Percentiles rank a stretch among this genome's conserved stretches.
Evolutionary conservation across 1,140 invertebrate species (phyloP).

Genomic region (Oscheius sp.): DNA sequence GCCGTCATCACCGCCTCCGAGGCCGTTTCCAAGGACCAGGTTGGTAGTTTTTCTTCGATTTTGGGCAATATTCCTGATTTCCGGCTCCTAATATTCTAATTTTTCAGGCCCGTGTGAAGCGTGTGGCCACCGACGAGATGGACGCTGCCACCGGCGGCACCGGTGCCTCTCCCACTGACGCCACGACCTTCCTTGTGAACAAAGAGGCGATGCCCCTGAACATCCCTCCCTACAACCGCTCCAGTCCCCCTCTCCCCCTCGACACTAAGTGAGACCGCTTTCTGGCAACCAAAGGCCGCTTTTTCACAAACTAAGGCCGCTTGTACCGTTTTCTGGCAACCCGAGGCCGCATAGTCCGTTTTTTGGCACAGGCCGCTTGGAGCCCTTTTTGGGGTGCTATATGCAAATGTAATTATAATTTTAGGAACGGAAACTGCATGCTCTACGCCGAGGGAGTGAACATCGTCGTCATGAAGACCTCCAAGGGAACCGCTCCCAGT

Average conservation of each 20-base stretch:
- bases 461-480: constrained; percentile 2
- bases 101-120: constrained; percentile 7
- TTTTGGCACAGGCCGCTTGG: too few species aligned
- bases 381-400: too few species aligned
- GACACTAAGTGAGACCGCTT: neutral
- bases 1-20: constrained; percentile 3
- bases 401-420: neutral
- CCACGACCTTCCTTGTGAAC: neutral
- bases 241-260: neutral
- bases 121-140: constrained; percentile 3
- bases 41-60: neutral
- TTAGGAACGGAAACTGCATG: neutral
- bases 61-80: too few species aligned
- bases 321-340: too few species aligned
- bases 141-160: neutral
- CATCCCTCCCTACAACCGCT: constrained; percentile 14
- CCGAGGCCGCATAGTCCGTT: too few species aligned
- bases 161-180: neutral
- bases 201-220: neutral
- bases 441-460: constrained; percentile 11
- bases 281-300: too few species aligned
- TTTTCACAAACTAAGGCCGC: neutral
- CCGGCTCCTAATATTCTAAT: neutral
- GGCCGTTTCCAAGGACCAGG: neutral
- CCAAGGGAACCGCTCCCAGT: neutral